Conservation (phyloP, 2,113 vertebrate species). For the Steatornis caripensis region DNA sequence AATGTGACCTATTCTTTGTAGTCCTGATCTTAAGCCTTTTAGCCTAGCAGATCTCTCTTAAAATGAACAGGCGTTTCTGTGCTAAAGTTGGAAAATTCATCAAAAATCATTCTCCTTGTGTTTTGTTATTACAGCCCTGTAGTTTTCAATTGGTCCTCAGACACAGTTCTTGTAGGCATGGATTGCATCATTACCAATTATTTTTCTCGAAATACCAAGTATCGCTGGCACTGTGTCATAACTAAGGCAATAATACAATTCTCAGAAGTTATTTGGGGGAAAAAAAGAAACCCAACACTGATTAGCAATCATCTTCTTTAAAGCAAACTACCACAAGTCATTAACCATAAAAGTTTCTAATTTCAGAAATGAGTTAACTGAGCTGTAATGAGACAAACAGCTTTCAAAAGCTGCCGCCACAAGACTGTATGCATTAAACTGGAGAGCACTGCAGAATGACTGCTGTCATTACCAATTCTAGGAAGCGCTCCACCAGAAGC, state of each 20-base stretch:
- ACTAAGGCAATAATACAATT: neutral
- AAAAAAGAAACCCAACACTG: neutral
- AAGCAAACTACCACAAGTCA: neutral
- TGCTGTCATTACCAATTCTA: neutral
- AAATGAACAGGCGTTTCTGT: neutral
- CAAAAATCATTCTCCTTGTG: neutral
- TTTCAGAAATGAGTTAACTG: conserved; percentile 38
- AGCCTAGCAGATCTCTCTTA: neutral
- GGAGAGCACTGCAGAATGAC: neutral
- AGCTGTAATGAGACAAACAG: conserved; percentile 29
- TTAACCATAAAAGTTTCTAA: conserved; percentile 45
- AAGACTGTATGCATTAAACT: neutral
- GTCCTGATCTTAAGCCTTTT: neutral
- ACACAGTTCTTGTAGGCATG: neutral
- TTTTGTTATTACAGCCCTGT: neutral
- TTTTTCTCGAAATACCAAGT: neutral
- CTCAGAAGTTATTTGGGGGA: neutral
- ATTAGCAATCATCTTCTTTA: neutral
- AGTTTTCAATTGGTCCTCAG: neutral
- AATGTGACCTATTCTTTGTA: neutral
- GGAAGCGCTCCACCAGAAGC: neutral
- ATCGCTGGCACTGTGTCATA: neutral
- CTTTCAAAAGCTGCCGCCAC: neutral
- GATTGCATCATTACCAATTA: neutral
- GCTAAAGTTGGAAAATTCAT: neutral